Base-by-base conservation (phyloP, 1,140 invertebrate species). In the Panonychus citri region DNA sequence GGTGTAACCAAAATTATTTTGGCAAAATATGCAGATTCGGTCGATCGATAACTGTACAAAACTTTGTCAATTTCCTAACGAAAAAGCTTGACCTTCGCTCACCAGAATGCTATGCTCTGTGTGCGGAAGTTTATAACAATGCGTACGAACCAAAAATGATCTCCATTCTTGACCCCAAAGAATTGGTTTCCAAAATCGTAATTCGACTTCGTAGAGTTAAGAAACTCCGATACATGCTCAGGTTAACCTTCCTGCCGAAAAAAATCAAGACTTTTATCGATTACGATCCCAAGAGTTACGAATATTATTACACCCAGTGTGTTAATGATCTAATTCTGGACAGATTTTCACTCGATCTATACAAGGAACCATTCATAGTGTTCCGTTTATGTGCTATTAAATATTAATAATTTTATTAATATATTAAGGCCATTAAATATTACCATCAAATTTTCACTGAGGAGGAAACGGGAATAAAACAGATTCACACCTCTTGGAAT, bases 281-380 rank as follows among this genome's bases (percentile, higher is more conserved):
- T 65, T 75, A 78, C 63, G 87, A 91, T 71, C 72, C 84, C 3
- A 77, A 80, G 19, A 82, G 84, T 12, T 78, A 91, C 65, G 85
- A 90, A 68, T 93, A 93, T 69, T 75, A 90, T 19, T 93, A 85
- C 70, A 75, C 82, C 64, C 79, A 81, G 71, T 88, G 85, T 68
- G 87, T 85, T 66, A 90, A 89, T 67, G 87, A 93, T 70, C 84
- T 91, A 8, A 81, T 87, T 8, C 82, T 88, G 65, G 86, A 90
- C 65, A 69, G 86, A 43, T 89, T 89, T 68, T 80, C 83, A 0
- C 83, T 85, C 0, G 86, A 91, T 66, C 74, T 91, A 54, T 83
- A 87, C 63, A 83, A 85, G 46, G 86, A 91, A 60, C n/a, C n/a
- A n/a, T n/a, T n/a, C n/a, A 52, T 30, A 17, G 50, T 13, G 4